These are phyloP conservation scores for Ruditapes philippinarum DNA, from an alignment of 1,140 invertebrate species.

Conservation along the genomic window DNA sequence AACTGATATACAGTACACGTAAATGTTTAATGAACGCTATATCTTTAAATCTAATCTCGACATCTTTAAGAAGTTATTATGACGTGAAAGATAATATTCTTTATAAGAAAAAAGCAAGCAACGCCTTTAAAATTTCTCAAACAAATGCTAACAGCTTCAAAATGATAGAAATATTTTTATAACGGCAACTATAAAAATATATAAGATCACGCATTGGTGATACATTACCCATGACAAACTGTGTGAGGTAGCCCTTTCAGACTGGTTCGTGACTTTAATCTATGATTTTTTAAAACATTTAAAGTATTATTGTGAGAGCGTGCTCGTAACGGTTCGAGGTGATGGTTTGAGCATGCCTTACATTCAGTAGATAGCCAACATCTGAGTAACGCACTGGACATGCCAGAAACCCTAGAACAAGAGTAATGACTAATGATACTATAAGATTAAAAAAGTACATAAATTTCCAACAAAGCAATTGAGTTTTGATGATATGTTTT, in stretches of 20 bases:
- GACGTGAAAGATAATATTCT: too few species aligned
- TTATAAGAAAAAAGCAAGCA: too few species aligned
- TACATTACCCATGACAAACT: neutral
- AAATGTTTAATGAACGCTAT: too few species aligned
- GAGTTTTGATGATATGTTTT: too few species aligned
- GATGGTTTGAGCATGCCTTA: neutral
- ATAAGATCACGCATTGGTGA: neutral
- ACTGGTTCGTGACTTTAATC: neutral
- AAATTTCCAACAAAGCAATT: too few species aligned
- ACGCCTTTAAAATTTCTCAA: too few species aligned
- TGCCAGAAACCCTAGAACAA: neutral
- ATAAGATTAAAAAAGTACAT: too few species aligned
- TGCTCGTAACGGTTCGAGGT: neutral
- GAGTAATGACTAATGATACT: neutral
- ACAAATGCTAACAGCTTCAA: neutral
- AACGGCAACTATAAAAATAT: neutral
- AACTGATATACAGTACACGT: too few species aligned
- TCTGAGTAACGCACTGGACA: neutral
- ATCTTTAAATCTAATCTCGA: too few species aligned
- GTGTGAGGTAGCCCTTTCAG: conserved; percentile 14
- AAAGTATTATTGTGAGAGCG: neutral
- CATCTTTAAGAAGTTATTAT: too few species aligned
- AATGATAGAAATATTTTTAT: conserved; percentile 5
- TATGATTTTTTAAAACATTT: neutral
- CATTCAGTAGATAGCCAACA: neutral